Evolutionary conservation across 53 echinoderm and acorn worm species (phyloP), one percentile per base, ranked within the genome.

Genomic region (Holothuria leucospilota): DNA sequence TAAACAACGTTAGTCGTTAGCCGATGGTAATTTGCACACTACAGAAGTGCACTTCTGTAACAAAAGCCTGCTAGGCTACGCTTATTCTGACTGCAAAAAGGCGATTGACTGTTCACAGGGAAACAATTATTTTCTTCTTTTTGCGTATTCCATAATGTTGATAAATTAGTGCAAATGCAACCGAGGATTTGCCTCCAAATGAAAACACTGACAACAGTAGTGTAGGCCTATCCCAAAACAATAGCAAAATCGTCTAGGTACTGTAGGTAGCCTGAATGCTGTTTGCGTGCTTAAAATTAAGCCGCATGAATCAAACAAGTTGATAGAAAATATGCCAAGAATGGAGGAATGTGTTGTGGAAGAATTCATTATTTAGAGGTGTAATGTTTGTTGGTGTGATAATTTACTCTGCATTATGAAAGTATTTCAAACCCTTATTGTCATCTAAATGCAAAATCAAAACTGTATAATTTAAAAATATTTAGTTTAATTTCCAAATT

Each of bases 291-390:
- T 51, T 74, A 69, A 59, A 77, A 68, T 85, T 70, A 77, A 77
- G 85, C 85, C 65, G 89, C 94, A 84, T 86, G 91, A 93, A 96
- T 96, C 96, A 96, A 96, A 96, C 96, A 96, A 94, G 94, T 96
- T 94, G 94, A 89, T 90, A 89, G 94, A 96, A 96, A 96, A 96
- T 88, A 94, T 94, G 94, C 77, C 46, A 87, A 94, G 94, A 96
- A 94, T 94, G 94, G 94, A 91, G 96, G 93, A 90, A 93, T 93
- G 93, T 91, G 91, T 86, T 78, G 69, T 85, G 89, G 87, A 63
- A 71, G 65, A 78, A 61, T 71, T 71, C 66, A 87, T 87, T 77
- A 77, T 78, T 49, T 63, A 6, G 8, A 78, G 87, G 87, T 52
- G 66, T 41, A 42, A 66, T 3, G 21, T 65, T 4, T n/a, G 49